phyloP scores from a whole-genome alignment of 2,113 vertebrate species.

The Triplophysa siluroides region DNA sequence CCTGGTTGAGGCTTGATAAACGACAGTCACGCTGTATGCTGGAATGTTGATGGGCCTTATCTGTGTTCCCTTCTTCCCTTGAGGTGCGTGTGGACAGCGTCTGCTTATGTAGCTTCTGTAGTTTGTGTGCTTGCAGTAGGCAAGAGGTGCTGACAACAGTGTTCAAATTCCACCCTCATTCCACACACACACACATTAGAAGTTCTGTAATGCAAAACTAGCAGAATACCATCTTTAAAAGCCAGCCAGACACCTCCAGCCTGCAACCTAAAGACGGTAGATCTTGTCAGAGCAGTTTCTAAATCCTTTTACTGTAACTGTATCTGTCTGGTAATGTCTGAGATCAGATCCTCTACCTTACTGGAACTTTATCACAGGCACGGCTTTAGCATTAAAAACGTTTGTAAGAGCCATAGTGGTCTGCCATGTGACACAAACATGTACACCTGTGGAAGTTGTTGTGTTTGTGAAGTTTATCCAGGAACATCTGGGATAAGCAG shows the following conservation, averaged over 20 bases:
- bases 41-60: slow-evolving; percentile 61
- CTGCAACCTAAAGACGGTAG: neutral
- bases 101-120: neutral
- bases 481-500: neutral
- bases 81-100: slow-evolving; percentile 39
- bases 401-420: neutral
- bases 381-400: no score
- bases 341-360: neutral
- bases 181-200: slow-evolving; percentile 6
- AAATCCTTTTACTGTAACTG: neutral
- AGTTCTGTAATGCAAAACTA: neutral
- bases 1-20: slow-evolving; percentile 35
- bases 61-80: slow-evolving; percentile 47
- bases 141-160: slow-evolving; percentile 20
- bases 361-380: neutral
- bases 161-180: slow-evolving; percentile 36
- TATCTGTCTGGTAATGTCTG: slow-evolving; percentile 1
- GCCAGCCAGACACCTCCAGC: neutral
- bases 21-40: slow-evolving; percentile 30
- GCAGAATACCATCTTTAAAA: neutral
- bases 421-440: neutral
- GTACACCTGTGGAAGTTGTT: neutral
- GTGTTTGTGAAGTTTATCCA: neutral
- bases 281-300: neutral
- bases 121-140: neutral